phyloP scores from a whole-genome alignment of 2,113 vertebrate genomes.

The Hemiprocne comata region DNA sequence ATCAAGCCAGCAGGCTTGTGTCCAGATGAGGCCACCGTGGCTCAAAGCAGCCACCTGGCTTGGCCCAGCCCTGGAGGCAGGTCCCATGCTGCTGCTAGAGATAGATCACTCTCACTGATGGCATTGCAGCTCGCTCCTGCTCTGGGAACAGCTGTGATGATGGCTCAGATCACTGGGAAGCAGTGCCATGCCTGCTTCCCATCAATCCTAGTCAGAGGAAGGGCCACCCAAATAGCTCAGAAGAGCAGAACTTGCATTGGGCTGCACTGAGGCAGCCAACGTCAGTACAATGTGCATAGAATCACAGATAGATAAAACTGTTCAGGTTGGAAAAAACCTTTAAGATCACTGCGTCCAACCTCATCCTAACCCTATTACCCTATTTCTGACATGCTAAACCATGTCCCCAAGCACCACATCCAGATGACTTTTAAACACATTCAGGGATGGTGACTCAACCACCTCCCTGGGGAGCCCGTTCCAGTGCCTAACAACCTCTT shows the following conservation, averaged over 20 bases:
- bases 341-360: too few species aligned
- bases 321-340: too few species aligned
- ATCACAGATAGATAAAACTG: too few species aligned
- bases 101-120: fast-evolving
- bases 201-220: not conserved
- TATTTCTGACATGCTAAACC: too few species aligned
- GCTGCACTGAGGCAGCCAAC: fast-evolving
- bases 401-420: too few species aligned
- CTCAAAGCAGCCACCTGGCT: not conserved
- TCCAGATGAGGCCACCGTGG: not conserved
- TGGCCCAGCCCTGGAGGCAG: not conserved
- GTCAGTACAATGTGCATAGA: not conserved
- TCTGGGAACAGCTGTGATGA: not conserved
- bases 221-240: not conserved
- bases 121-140: not conserved
- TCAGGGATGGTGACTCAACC: too few species aligned
- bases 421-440: too few species aligned
- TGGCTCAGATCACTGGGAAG: not conserved
- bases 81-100: not conserved
- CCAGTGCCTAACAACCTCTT: too few species aligned
- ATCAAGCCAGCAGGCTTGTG: not conserved
- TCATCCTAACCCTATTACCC: too few species aligned
- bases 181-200: not conserved
- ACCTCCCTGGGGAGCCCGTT: too few species aligned
- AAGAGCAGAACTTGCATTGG: not conserved